Percentiles rank a stretch among this genome's conserved stretches.
Evolutionary conservation across 2,797 vertebrate genomes (phyloP).

Genomic region (Selene dorsalis): DNA sequence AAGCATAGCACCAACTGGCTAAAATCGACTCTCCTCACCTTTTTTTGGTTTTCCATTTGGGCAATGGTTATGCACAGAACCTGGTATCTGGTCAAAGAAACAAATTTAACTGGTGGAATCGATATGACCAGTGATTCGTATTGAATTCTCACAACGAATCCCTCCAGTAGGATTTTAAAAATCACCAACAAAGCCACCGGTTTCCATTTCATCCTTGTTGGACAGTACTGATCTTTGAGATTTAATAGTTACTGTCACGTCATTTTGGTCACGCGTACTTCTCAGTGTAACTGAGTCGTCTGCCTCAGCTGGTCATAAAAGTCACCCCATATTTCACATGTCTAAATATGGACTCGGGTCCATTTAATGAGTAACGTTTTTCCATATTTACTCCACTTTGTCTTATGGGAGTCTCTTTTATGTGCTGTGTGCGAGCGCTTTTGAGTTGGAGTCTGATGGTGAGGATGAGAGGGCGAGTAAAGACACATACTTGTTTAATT

Average conservation of each 20-base stretch:
- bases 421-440: constrained; percentile 27
- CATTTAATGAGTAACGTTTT: constrained; percentile 54
- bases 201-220: background rate
- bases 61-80: background rate
- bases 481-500: constrained; percentile 29
- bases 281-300: constrained; percentile 36
- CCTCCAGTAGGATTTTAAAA: background rate
- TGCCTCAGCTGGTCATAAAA: constrained; percentile 61
- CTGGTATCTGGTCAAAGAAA: background rate
- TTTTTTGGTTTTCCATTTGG: too few species aligned
- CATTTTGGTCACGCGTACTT: constrained; percentile 1
- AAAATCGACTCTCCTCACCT: too few species aligned
- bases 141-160: background rate
- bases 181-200: background rate
- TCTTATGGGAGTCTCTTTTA: constrained; percentile 39
- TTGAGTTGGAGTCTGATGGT: constrained; percentile 13
- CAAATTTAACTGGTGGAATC: background rate
- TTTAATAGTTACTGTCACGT: background rate
- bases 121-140: background rate
- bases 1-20: too few species aligned
- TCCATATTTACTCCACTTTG: constrained; percentile 48
- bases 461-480: background rate
- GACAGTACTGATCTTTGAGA: background rate
- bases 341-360: constrained; percentile 64
- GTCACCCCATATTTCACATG: constrained; percentile 55